These are phyloP conservation scores for Melangyna quadrimaculata DNA, from an alignment of 2,888 invertebrate species.

Conservation along the genomic window DNA sequence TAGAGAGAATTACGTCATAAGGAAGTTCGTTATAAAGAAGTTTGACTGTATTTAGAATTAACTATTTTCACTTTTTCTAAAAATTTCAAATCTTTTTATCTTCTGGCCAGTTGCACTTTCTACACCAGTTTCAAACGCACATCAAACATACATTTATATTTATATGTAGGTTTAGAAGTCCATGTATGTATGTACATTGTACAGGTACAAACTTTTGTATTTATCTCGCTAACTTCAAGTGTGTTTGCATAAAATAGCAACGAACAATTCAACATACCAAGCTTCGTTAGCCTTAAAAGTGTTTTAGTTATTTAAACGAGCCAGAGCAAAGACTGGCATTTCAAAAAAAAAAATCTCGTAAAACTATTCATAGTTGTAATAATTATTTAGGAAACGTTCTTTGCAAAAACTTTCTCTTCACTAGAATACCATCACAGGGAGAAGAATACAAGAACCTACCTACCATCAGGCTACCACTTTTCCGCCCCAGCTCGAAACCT, in stretches of 20 bases:
- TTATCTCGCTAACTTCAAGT: neutral
- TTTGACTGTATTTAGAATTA: too few species aligned
- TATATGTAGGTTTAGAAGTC: too few species aligned
- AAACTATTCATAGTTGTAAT: slow-evolving; percentile 36
- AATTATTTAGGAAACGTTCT: slow-evolving; percentile 36
- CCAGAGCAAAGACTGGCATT: neutral
- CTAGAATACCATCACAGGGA: neutral
- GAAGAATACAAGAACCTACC: too few species aligned
- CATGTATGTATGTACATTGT: neutral
- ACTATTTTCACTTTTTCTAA: too few species aligned
- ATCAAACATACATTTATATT: too few species aligned
- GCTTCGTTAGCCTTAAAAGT: slow-evolving; percentile 13
- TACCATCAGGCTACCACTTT: neutral
- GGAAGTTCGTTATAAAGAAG: too few species aligned
- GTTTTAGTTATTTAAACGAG: slow-evolving; percentile 12
- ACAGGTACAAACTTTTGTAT: too few species aligned
- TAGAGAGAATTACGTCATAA: too few species aligned
- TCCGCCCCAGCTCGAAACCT: neutral
- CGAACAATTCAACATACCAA: slow-evolving; percentile 3
- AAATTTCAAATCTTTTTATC: too few species aligned
- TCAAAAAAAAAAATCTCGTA: neutral
- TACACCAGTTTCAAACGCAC: neutral
- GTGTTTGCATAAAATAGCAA: neutral
- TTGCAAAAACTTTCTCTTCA: slow-evolving; percentile 21
- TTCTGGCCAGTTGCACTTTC: too few species aligned